These are phyloP conservation scores for Muscina levida DNA, from an alignment of 2,888 invertebrate genomes.

Conservation along the genomic window DNA sequence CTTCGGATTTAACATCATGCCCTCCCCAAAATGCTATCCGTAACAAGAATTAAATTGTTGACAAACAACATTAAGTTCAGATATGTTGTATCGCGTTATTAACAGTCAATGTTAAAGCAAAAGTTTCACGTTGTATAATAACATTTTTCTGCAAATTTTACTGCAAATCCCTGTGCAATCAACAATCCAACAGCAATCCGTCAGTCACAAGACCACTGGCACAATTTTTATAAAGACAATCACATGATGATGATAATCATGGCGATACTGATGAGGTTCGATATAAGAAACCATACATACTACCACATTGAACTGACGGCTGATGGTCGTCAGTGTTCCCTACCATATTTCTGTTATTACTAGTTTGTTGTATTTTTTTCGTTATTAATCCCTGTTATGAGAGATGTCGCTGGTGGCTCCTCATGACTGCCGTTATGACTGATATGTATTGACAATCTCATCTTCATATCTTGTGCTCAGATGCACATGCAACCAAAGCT, in stretches of 20 bases:
- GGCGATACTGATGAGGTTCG: neutral
- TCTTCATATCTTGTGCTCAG: constrained; percentile 20
- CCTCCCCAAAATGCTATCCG: no score
- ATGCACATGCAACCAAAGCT: constrained; percentile 7
- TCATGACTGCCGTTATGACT: neutral
- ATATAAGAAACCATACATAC: constrained; percentile 38
- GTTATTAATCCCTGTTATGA: constrained; percentile 2
- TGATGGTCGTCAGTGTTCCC: constrained; percentile 32
- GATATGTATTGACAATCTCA: constrained; percentile 50
- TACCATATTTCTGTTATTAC: constrained; percentile 39
- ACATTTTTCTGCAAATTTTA: no score
- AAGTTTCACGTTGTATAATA: no score
- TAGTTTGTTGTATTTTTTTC: constrained; percentile 3
- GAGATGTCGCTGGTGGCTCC: constrained; percentile 25
- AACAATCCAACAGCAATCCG: constrained; percentile 41
- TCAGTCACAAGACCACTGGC: constrained; percentile 42
- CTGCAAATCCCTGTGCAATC: constrained; percentile 9
- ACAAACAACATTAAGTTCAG: no score
- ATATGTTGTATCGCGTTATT: no score
- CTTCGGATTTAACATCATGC: no score
- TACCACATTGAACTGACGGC: constrained; percentile 40
- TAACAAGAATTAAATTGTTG: no score
- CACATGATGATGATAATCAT: constrained; percentile 31
- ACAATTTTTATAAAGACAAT: constrained; percentile 26
- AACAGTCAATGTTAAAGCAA: no score